A percentile compares a stretch with the other conserved stretches of the same genome.
Evolutionary conservation across 2,888 invertebrate genomes (phyloP).

Genomic region (Nasonovia ribisnigri): DNA sequence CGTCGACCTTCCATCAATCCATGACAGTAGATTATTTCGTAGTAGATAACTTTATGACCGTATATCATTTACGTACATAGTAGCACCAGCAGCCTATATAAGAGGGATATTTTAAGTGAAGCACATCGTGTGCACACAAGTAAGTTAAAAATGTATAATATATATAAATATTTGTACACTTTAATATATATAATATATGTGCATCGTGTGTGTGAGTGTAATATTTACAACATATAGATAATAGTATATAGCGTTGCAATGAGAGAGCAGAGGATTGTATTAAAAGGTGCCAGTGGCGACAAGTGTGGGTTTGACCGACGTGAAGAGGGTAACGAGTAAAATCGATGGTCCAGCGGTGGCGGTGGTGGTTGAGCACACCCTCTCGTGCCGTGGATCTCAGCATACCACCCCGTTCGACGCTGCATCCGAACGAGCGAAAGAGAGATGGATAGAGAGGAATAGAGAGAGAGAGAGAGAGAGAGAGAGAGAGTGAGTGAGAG

Average conservation of each 20-base stretch:
- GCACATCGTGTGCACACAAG: background rate
- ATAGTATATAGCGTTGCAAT: background rate
- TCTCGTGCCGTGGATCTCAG: no score
- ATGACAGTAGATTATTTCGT: background rate
- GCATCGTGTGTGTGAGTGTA: background rate
- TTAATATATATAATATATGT: background rate
- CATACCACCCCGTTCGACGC: background rate
- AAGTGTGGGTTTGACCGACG: slow-evolving; percentile 65
- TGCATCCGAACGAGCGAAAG: background rate
- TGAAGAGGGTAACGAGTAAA: slow-evolving; percentile 65
- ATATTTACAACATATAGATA: background rate
- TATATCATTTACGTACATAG: background rate
- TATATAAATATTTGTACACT: background rate
- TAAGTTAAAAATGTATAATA: slow-evolving; percentile 4
- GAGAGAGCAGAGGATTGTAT: slow-evolving; percentile 47
- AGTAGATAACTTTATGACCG: background rate
- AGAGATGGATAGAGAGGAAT: background rate
- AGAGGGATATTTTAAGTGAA: background rate
- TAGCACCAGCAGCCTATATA: background rate
- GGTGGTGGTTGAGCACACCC: slow-evolving; percentile 39
- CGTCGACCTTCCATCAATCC: background rate
- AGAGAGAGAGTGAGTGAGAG: background rate
- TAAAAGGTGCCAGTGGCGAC: slow-evolving; percentile 64
- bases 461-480: background rate
- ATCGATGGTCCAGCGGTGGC: slow-evolving; percentile 60